Base-by-base conservation (phyloP, 2,888 invertebrate species). In the Julus scandinavius region DNA sequence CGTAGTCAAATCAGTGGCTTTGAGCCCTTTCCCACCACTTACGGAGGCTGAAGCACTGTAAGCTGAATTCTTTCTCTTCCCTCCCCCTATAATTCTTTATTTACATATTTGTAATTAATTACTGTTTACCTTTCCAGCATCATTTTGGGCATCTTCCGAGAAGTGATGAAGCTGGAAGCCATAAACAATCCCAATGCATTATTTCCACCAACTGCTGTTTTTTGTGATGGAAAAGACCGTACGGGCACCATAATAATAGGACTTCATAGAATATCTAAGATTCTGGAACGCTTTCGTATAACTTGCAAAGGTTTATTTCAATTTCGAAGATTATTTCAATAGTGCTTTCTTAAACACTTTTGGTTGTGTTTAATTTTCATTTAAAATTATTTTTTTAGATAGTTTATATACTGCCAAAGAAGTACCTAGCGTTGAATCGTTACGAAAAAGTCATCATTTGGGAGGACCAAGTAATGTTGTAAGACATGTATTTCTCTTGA, bases 291-390 rank as follows among this genome's bases (percentile, higher is more conserved):
- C 2, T 87, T 87, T 29, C 17, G 50, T 13, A 58, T 87, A 17
- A 45, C 6, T 87, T 87, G 87, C 87, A 87, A 87, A 49, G 87
- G 87, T 87, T 72, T 1, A 72, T 72, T 72, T 20, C 20, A 72
- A n/a, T 63, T 63, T 63, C n/a, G 17, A n/a, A 63, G 1, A 15
- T 63, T 13, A 54, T 54, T 7, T 2, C 7, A 54, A 54, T 54
- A 2, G 54, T 7, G 49, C 9, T 49, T 9, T 9, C 49, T 54
- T 54, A 15, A 54, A 7, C 6, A 54, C 6, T 6, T 45, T 45
- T 45, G 2, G 41, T 6, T 45, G 6, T 45, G 41, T 5, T 5
- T 45, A 45, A 5, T 45, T 45, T 45, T 5, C 4, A 45, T 11
- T 11, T 54, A 13, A 54, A 54, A 13, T 54, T 54, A 54, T 85